A percentile compares a stretch with the other conserved stretches of the same genome.
phyloP scores from a whole-genome alignment of 64 coral and sea anemone species.

The Cladopsammia gracilis region DNA sequence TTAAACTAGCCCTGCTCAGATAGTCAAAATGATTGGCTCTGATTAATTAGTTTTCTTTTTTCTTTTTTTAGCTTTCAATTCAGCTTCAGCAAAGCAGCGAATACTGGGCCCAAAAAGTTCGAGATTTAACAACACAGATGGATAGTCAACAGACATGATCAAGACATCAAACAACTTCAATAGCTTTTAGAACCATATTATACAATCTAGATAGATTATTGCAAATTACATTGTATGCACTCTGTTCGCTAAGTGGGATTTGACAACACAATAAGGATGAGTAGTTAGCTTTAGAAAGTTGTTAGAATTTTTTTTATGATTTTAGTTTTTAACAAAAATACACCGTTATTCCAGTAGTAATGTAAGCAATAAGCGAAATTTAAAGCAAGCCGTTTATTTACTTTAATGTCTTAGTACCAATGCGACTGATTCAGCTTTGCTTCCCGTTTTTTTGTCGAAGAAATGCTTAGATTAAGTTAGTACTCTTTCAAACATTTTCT shows the following conservation, averaged over 20 bases:
- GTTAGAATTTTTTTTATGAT: background rate
- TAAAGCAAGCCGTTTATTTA: too few relatives aligned
- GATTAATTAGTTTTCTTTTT: too few relatives aligned
- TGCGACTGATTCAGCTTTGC: background rate
- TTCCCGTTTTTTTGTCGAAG: background rate
- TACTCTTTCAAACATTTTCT: background rate
- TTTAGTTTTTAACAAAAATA: background rate
- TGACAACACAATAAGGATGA: background rate
- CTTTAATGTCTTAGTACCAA: too few relatives aligned
- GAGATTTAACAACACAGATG: constrained; percentile 89
- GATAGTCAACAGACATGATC: constrained; percentile 52
- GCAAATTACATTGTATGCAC: too few relatives aligned
- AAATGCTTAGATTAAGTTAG: background rate
- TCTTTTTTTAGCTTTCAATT: constrained; percentile 89
- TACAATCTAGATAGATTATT: background rate
- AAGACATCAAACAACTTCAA: background rate
- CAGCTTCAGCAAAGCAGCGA: constrained; percentile 99
- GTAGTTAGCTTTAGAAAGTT: background rate
- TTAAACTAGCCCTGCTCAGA: too few relatives aligned
- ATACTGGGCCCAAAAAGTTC: constrained; percentile 97
- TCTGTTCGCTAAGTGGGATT: background rate
- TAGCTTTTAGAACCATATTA: background rate
- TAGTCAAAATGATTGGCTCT: too few relatives aligned
- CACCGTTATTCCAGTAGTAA: too few relatives aligned
- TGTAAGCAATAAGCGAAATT: too few relatives aligned